These are phyloP conservation scores for Cheilosia grossa DNA, from an alignment of 2,888 invertebrate genomes.

Conservation along the genomic window DNA sequence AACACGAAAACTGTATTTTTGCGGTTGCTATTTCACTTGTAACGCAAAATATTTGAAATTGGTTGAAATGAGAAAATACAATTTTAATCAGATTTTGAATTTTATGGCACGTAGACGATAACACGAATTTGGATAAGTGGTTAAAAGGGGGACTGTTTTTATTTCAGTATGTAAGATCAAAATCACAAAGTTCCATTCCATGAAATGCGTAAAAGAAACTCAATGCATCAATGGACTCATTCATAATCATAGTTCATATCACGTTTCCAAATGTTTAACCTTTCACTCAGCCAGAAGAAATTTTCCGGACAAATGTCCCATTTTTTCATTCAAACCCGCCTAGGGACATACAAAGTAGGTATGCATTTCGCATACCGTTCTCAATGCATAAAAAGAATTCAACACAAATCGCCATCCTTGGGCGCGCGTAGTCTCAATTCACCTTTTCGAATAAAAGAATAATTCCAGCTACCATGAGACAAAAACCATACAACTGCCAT, in stretches of 20 bases:
- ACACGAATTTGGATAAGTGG: no score
- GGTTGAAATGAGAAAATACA: no score
- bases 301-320: constrained; percentile 25
- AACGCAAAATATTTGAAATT: no score
- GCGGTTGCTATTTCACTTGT: no score
- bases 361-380: constrained; percentile 1
- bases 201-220: neutral
- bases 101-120: no score
- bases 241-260: neutral
- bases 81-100: no score
- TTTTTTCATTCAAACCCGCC: constrained; percentile 22
- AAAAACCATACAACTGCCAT: neutral
- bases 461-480: constrained; percentile 1
- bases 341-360: neutral
- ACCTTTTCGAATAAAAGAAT: constrained; percentile 8
- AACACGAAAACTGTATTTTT: no score
- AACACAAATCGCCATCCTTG: constrained; percentile 11
- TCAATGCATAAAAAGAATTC: neutral
- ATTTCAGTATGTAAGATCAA: neutral
- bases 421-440: constrained; percentile 2
- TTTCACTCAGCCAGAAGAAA: neutral
- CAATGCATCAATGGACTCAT: neutral
- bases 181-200: no score
- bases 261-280: constrained; percentile 17
- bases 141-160: no score